These are phyloP conservation scores for Steatornis caripensis DNA, from an alignment of 2,113 vertebrate species.

Conservation along the genomic window DNA sequence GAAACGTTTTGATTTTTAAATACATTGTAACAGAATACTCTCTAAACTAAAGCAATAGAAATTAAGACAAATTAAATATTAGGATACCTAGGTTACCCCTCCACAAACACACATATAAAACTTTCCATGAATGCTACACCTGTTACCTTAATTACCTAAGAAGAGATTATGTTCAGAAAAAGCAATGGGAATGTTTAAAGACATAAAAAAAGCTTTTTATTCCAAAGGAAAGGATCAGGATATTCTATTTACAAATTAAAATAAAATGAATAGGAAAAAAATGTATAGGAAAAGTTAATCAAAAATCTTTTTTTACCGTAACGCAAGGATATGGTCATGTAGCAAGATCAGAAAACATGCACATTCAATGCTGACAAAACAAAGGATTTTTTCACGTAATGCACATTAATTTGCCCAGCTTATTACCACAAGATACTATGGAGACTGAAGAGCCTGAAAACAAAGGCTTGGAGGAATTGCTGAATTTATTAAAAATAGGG, in stretches of 20 bases:
- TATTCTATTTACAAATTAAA: neutral
- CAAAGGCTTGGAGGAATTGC: neutral
- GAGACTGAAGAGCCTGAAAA: neutral
- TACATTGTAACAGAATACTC: neutral
- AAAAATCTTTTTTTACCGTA: neutral
- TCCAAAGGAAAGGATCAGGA: neutral
- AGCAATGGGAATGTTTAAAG: neutral
- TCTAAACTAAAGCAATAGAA: neutral
- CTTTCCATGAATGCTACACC: neutral
- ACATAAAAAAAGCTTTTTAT: neutral
- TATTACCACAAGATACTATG: neutral
- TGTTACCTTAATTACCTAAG: neutral
- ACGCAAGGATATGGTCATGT: neutral
- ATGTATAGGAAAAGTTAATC: neutral
- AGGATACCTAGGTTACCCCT: neutral
- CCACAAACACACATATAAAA: accelerated
- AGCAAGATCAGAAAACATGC: neutral
- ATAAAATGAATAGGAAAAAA: neutral
- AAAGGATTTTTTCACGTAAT: neutral
- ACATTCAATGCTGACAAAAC: neutral
- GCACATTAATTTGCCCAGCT: neutral
- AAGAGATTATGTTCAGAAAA: neutral
- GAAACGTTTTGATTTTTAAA: neutral
- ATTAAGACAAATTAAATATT: neutral
- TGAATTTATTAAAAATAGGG: neutral